A percentile compares a stretch with the other conserved stretches of the same genome.
Evolutionary conservation across 2,888 invertebrate genomes (phyloP).

Genomic region (Harpalus rubripes): DNA sequence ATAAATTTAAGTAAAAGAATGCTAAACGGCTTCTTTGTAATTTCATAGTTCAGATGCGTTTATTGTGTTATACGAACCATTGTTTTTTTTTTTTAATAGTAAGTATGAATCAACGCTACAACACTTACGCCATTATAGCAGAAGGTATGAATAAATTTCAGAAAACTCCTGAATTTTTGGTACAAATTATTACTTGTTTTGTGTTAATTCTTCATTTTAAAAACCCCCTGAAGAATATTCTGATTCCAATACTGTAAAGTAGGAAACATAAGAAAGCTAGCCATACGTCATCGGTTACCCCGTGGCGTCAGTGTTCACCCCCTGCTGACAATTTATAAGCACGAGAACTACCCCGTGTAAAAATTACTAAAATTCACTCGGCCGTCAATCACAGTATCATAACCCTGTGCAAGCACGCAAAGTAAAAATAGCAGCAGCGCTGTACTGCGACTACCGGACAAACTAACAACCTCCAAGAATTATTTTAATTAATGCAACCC

Average conservation of each 20-base stretch:
- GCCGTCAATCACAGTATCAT: constrained; percentile 61
- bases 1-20: no score
- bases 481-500: constrained; percentile 27
- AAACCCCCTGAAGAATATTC: not conserved
- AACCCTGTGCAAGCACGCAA: constrained; percentile 34
- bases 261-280: constrained; percentile 28
- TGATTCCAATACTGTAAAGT: not conserved
- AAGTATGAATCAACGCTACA: no score
- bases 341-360: constrained; percentile 52
- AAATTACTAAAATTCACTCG: constrained; percentile 60
- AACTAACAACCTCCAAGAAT: not conserved
- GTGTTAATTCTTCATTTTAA: not conserved
- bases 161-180: not conserved
- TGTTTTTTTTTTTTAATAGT: no score
- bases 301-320: not conserved
- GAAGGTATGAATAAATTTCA: not conserved
- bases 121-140: no score
- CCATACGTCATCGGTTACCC: constrained; percentile 42
- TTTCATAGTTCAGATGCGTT: no score
- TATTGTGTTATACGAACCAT: no score
- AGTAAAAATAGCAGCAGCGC: constrained; percentile 21
- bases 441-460: not conserved
- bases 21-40: no score
- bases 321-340: constrained; percentile 63
- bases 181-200: not conserved